phyloP scores from a whole-genome alignment of 2,797 vertebrate genomes.

The Cyclopterus lumpus region DNA sequence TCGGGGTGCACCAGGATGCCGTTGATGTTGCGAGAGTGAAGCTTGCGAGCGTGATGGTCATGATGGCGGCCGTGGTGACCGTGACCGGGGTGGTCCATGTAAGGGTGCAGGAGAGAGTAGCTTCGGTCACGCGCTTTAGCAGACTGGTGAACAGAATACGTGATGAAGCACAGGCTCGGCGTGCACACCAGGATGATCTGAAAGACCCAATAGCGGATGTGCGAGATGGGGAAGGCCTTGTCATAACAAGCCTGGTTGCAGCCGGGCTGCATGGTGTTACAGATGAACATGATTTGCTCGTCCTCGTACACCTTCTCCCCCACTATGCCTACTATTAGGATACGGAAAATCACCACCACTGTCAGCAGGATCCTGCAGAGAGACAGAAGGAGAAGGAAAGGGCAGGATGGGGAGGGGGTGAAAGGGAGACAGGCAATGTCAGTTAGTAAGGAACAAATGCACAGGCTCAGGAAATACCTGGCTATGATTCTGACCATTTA shows the following conservation, averaged over 20 bases:
- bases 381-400: constrained; percentile 52
- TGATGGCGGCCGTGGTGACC: constrained; percentile 78
- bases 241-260: constrained; percentile 95
- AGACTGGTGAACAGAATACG: constrained; percentile 90
- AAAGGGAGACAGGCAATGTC: constrained; percentile 43
- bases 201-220: constrained; percentile 93
- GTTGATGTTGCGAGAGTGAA: constrained; percentile 82
- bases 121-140: constrained; percentile 87
- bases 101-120: constrained; percentile 85
- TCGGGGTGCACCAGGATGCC: constrained; percentile 85
- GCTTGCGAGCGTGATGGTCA: constrained; percentile 79
- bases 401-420: constrained; percentile 44
- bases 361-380: constrained; percentile 92
- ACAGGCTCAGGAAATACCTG: constrained; percentile 17
- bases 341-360: constrained; percentile 94
- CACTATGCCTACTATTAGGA: constrained; percentile 92
- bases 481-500: constrained; percentile 2
- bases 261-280: constrained; percentile 92
- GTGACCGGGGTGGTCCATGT: constrained; percentile 83
- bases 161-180: constrained; percentile 91
- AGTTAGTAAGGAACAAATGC: constrained; percentile 58
- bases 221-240: constrained; percentile 92
- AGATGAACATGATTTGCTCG: constrained; percentile 93
- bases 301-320: constrained; percentile 94
- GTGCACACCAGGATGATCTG: constrained; percentile 92